Evolutionary conservation across 2,888 invertebrate genomes (phyloP).

Genomic region (Steromphala cineraria): DNA sequence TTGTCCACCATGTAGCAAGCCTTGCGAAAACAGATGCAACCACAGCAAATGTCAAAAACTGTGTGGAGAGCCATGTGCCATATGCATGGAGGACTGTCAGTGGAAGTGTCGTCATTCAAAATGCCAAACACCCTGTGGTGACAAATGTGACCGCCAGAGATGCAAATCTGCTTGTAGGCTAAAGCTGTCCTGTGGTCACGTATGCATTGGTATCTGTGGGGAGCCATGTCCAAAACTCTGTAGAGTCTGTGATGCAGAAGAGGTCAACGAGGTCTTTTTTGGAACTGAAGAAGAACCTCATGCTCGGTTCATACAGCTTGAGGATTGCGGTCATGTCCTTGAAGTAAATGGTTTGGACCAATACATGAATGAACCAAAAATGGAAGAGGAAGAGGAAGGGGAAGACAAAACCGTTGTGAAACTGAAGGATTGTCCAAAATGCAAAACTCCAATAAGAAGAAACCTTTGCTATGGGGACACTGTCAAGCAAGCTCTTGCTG

Average conservation of each 20-base stretch:
- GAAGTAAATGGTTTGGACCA: conserved; percentile 71
- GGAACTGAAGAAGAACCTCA: conserved; percentile 78
- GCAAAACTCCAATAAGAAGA: conserved; percentile 80
- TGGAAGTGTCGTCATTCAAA: conserved; percentile 69
- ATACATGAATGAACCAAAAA: conserved; percentile 77
- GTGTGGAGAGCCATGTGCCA: conserved; percentile 66
- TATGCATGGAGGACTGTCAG: conserved; percentile 72
- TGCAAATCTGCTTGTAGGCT: conserved; percentile 49
- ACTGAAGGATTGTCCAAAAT: conserved; percentile 78
- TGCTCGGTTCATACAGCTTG: conserved; percentile 71
- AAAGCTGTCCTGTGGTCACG: conserved; percentile 78
- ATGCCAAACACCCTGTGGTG: conserved; percentile 61
- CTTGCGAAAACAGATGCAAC: conserved; percentile 71
- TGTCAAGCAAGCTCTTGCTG: conserved; percentile 74
- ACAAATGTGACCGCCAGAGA: conserved; percentile 71
- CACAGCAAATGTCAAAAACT: conserved; percentile 63
- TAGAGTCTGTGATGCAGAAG: conserved; percentile 77
- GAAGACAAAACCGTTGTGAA: conserved; percentile 28
- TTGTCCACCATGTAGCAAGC: conserved; percentile 73
- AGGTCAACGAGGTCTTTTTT: conserved; percentile 68
- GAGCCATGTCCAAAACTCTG: conserved; percentile 83
- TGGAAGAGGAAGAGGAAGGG: conserved; percentile 73
- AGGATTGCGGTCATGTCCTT: conserved; percentile 65
- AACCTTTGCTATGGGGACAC: conserved; percentile 80
- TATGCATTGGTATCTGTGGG: conserved; percentile 83